A percentile compares a stretch with the other conserved stretches of the same genome.
phyloP scores from a whole-genome alignment of 2,888 invertebrate genomes.

The Pediacus dermestoides region DNA sequence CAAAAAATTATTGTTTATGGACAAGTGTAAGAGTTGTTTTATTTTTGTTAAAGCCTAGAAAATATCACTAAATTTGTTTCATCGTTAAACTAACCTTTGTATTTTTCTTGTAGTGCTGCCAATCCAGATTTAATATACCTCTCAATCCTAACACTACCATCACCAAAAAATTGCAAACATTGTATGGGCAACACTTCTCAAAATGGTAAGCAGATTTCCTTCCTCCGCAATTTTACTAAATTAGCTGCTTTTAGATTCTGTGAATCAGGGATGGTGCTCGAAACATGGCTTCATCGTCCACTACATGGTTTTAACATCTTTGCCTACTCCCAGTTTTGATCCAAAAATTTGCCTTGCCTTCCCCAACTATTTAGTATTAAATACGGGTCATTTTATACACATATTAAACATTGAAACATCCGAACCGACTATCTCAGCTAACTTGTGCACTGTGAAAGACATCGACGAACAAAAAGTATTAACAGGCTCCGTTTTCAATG shows the following conservation, averaged over 20 bases:
- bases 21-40: conserved; percentile 54
- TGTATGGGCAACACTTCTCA: conserved; percentile 35
- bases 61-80: too few relatives aligned
- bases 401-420: conserved; percentile 45
- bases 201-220: too few relatives aligned
- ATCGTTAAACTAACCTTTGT: not conserved
- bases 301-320: conserved; percentile 84
- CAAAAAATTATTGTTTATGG: conserved; percentile 67
- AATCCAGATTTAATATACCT: conserved; percentile 57
- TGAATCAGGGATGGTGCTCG: conserved; percentile 60
- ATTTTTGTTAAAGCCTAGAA: conserved; percentile 16
- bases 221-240: too few relatives aligned
- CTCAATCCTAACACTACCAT: conserved; percentile 65
- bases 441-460: conserved; percentile 34
- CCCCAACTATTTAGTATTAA: conserved; percentile 48
- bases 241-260: conserved; percentile 35
- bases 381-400: conserved; percentile 50
- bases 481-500: conserved; percentile 31
- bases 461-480: conserved; percentile 30
- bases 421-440: conserved; percentile 32
- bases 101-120: conserved; percentile 28
- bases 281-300: conserved; percentile 90
- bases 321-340: conserved; percentile 63
- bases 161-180: conserved; percentile 60
- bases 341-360: conserved; percentile 46